Percentiles rank a stretch among this genome's conserved stretches.
These are phyloP conservation scores for Xylocopa sonorina DNA, from an alignment of 1,140 invertebrate species.

Conservation along the genomic window DNA sequence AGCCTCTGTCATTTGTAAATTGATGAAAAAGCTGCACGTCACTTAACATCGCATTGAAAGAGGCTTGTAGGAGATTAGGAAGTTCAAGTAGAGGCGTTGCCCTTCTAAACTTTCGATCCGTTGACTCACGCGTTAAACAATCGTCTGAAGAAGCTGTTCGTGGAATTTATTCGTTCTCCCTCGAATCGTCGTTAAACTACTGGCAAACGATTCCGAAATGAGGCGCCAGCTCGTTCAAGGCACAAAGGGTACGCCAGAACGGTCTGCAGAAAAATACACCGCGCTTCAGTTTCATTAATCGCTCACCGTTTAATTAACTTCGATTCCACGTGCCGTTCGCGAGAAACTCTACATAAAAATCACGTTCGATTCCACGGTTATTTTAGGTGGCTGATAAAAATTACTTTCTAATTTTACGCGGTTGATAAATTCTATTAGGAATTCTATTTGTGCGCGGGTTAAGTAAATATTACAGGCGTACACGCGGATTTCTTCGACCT, in stretches of 20 bases:
- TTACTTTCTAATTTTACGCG: constrained; percentile 21
- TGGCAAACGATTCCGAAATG: background rate
- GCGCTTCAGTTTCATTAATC: too few relatives aligned
- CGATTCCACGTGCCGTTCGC: too few relatives aligned
- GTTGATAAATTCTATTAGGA: constrained; percentile 1
- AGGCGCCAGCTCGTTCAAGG: background rate
- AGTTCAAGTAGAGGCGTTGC: background rate
- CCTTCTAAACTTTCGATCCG: background rate
- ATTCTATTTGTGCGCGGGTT: constrained; percentile 15
- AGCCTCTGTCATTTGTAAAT: too few relatives aligned
- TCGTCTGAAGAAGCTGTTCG: background rate
- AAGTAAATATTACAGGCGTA: constrained; percentile 12
- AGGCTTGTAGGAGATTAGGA: background rate
- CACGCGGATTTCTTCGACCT: constrained; percentile 18
- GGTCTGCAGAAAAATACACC: too few relatives aligned
- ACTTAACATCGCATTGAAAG: background rate
- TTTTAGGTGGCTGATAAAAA: background rate
- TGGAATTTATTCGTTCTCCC: constrained; percentile 7
- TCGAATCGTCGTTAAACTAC: background rate
- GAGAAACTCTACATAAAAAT: background rate
- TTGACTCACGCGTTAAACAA: constrained; percentile 5
- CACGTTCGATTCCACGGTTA: background rate
- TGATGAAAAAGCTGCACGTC: too few relatives aligned
- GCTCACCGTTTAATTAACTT: too few relatives aligned
- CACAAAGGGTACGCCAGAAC: background rate